These are phyloP conservation scores for Pterostichus niger DNA, from an alignment of 2,888 invertebrate species.

Conservation along the genomic window DNA sequence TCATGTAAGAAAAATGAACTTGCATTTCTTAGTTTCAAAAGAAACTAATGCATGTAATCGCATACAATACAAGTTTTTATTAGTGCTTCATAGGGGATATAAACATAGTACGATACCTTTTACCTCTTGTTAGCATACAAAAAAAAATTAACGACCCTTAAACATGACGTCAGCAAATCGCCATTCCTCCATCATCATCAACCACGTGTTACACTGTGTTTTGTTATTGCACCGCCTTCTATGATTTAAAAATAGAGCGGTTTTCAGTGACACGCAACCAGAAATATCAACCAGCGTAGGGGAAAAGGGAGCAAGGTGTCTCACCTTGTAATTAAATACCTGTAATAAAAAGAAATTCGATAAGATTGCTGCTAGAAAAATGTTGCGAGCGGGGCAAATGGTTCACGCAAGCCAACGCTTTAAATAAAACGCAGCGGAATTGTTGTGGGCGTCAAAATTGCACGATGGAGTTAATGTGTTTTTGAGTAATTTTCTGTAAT, in stretches of 20 bases:
- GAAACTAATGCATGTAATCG: conserved; percentile 4
- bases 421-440: conserved; percentile 50
- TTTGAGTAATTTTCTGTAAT: conserved; percentile 36
- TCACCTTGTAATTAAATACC: conserved; percentile 57
- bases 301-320: conserved; percentile 19
- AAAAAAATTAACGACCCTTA: conserved; percentile 28
- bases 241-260: conserved; percentile 45
- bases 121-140: not conserved
- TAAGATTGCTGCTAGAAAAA: conserved; percentile 55
- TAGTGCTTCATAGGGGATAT: not conserved
- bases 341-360: conserved; percentile 56
- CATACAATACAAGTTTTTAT: not conserved
- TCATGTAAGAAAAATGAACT: not conserved
- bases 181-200: conserved; percentile 17
- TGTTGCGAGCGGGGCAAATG: conserved; percentile 3
- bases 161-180: conserved; percentile 26
- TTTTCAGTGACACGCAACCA: conserved; percentile 31
- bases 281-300: conserved; percentile 14
- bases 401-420: conserved; percentile 48
- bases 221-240: conserved; percentile 39
- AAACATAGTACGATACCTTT: conserved; percentile 1
- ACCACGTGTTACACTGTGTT: conserved; percentile 37
- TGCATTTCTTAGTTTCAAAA: not conserved
- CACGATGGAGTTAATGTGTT: conserved; percentile 37
- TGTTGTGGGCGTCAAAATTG: conserved; percentile 38